Evolutionary conservation across 2,888 invertebrate species (phyloP).

Genomic region (Drosophila barbarae): DNA sequence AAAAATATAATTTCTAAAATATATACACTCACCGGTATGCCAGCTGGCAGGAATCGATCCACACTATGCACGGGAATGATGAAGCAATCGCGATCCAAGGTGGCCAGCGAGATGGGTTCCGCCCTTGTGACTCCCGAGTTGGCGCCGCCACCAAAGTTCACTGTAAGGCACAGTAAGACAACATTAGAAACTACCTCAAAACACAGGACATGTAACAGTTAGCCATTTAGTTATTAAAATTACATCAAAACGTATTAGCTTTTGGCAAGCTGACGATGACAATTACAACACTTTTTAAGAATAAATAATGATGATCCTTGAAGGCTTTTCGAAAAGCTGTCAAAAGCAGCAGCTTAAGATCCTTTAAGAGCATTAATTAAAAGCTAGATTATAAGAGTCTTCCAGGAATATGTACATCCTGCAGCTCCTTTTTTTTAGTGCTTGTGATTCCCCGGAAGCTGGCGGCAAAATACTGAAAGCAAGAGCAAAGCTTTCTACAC

Average conservation of each 20-base stretch:
- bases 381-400: constrained; percentile 1
- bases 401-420: constrained; percentile 1
- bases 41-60: constrained; percentile 92
- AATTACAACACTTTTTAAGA: constrained; percentile 8
- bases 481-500: constrained; percentile 16
- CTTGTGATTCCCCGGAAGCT: constrained; percentile 35
- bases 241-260: constrained; percentile 17
- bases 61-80: constrained; percentile 94
- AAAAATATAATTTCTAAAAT: background rate
- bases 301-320: constrained; percentile 16
- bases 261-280: constrained; percentile 27
- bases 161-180: constrained; percentile 63
- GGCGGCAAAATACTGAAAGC: constrained; percentile 54
- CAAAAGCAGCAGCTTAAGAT: constrained; percentile 13
- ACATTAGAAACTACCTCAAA: background rate
- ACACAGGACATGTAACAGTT: background rate
- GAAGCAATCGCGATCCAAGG: constrained; percentile 93
- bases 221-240: constrained; percentile 9
- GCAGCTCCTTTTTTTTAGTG: constrained; percentile 6
- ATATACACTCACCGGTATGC: constrained; percentile 86
- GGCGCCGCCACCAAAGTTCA: constrained; percentile 66
- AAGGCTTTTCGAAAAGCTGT: background rate
- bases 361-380: constrained; percentile 17
- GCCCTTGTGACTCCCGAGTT: constrained; percentile 76
- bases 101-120: constrained; percentile 89